These are phyloP conservation scores for Scaptomyza graminum DNA, from an alignment of 1,140 invertebrate genomes.

Conservation along the genomic window DNA sequence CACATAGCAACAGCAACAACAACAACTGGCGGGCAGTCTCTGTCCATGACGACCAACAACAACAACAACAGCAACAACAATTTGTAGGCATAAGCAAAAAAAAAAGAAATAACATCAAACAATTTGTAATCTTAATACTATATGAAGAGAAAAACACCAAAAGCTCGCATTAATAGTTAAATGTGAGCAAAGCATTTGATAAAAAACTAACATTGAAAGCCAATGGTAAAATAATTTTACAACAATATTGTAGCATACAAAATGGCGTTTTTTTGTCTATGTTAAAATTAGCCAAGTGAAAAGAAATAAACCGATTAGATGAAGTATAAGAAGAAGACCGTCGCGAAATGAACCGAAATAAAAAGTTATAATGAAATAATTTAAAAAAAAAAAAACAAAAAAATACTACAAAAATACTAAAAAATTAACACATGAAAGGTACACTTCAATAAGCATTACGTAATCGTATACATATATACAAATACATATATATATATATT, in stretches of 20 bases:
- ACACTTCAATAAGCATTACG: conserved; percentile 24
- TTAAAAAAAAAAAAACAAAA: conserved; percentile 5
- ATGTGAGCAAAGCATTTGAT: conserved; percentile 9
- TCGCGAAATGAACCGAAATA: background rate
- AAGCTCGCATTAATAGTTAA: conserved; percentile 4
- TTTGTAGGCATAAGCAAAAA: conserved; percentile 66
- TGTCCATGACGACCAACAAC: conserved; percentile 72
- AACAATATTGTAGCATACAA: background rate
- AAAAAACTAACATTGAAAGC: background rate
- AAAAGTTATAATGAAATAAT: conserved; percentile 8
- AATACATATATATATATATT: conserved; percentile 46
- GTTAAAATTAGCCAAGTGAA: background rate
- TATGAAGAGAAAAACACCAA: conserved; percentile 34
- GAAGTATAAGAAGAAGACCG: conserved; percentile 1
- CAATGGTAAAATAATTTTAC: background rate
- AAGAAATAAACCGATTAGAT: background rate
- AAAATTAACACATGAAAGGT: conserved; percentile 36
- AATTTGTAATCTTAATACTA: conserved; percentile 35
- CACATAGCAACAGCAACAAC: conserved; percentile 32
- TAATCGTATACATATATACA: conserved; percentile 27
- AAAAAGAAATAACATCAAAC: conserved; percentile 16
- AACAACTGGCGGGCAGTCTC: conserved; percentile 23
- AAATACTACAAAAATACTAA: conserved; percentile 15
- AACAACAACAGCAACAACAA: conserved; percentile 49
- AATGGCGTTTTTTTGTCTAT: background rate